These are phyloP conservation scores for Prinia subflava DNA, from an alignment of 2,113 vertebrate species.

Conservation along the genomic window DNA sequence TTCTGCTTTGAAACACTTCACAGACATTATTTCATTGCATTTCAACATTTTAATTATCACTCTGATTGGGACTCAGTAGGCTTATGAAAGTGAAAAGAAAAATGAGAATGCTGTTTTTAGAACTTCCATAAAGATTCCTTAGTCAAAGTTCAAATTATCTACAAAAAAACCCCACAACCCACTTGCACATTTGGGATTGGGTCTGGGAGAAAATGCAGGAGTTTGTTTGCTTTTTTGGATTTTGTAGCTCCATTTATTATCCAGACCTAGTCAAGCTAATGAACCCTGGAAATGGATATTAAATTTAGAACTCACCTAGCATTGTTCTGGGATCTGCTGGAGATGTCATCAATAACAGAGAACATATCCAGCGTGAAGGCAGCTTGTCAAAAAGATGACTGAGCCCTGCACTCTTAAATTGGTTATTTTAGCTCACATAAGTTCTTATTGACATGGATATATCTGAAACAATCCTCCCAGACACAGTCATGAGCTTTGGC, in stretches of 20 bases:
- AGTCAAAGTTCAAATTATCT: not conserved
- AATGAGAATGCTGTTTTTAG: not conserved
- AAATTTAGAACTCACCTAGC: constrained; percentile 25
- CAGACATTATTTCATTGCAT: not conserved
- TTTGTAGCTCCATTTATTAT: not conserved
- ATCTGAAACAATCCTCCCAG: constrained; percentile 47
- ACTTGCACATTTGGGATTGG: not conserved
- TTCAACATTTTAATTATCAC: constrained; percentile 13
- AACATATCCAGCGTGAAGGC: constrained; percentile 55
- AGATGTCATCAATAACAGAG: constrained; percentile 26
- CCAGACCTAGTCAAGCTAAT: not conserved
- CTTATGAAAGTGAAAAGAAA: not conserved
- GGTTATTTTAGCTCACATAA: constrained; percentile 59
- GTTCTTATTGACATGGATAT: constrained; percentile 67
- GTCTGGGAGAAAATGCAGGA: not conserved
- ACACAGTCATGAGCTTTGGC: constrained; percentile 18
- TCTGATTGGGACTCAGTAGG: not conserved
- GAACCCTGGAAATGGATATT: not conserved
- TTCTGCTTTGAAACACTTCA: constrained; percentile 6
- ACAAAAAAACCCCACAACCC: not conserved
- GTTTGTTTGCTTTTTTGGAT: not conserved
- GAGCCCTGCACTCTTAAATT: constrained; percentile 57
- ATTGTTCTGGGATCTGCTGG: constrained; percentile 16
- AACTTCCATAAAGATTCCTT: not conserved
- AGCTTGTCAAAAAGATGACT: constrained; percentile 63